Conservation (phyloP, 2,113 vertebrate genomes). For the Girardinichthys multiradiatus region DNA sequence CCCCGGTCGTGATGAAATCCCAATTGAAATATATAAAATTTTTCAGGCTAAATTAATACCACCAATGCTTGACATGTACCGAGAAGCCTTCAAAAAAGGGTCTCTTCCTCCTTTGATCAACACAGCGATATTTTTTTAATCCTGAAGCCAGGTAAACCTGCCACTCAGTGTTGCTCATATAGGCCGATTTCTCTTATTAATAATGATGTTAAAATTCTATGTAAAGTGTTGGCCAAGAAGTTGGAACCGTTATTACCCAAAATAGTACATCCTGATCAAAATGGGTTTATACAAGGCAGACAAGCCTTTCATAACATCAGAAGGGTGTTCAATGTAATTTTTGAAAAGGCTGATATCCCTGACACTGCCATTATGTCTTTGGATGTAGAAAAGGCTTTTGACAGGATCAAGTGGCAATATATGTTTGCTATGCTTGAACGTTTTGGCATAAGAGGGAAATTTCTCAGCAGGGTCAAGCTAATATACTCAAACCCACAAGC, state of each 20-base stretch:
- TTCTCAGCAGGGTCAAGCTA: neutral
- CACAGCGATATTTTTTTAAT: neutral
- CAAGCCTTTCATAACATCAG: too few relatives aligned
- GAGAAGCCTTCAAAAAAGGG: neutral
- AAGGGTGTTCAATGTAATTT: too few relatives aligned
- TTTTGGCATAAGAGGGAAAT: neutral
- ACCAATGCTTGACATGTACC: neutral
- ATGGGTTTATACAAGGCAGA: too few relatives aligned
- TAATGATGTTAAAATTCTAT: neutral
- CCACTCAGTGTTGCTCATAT: neutral
- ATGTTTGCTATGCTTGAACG: neutral
- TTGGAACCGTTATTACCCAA: too few relatives aligned
- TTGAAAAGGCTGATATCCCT: neutral
- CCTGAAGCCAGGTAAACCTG: neutral
- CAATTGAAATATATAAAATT: neutral
- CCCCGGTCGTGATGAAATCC: neutral
- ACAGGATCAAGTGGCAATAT: neutral
- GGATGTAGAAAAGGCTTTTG: neutral
- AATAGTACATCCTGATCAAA: too few relatives aligned
- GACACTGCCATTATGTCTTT: neutral
- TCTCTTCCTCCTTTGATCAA: too few relatives aligned
- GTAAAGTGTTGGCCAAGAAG: neutral
- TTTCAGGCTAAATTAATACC: neutral
- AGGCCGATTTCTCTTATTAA: neutral
- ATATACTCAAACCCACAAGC: neutral